These are phyloP conservation scores for Aramus guarauna DNA, from an alignment of 2,113 vertebrate genomes.

Conservation along the genomic window DNA sequence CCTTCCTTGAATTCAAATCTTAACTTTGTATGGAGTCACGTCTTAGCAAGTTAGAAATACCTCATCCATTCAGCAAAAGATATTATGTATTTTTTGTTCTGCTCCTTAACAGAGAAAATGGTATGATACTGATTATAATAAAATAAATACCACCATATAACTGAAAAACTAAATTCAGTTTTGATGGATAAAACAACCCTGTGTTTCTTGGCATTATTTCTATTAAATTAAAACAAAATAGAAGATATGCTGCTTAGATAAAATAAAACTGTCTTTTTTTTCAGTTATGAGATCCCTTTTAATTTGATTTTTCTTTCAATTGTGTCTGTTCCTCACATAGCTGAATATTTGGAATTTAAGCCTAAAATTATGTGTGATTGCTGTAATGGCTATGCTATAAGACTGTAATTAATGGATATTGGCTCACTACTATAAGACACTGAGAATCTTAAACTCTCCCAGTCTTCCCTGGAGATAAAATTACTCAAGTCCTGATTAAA, in stretches of 20 bases:
- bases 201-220: neutral
- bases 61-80: neutral
- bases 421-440: neutral
- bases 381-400: neutral
- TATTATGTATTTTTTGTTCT: neutral
- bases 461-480: neutral
- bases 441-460: neutral
- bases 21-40: neutral
- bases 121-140: neutral
- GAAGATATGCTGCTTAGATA: neutral
- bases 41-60: neutral
- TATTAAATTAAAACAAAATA: neutral
- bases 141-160: neutral
- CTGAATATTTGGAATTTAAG: neutral
- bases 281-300: neutral
- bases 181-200: neutral
- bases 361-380: neutral
- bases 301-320: neutral
- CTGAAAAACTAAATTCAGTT: neutral
- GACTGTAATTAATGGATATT: neutral
- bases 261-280: neutral
- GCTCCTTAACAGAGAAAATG: neutral
- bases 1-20: constrained; percentile 47
- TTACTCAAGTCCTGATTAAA: neutral
- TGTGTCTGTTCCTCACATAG: neutral